These are phyloP conservation scores for Leptosomus discolor DNA, from an alignment of 2,113 vertebrate genomes.

Conservation along the genomic window DNA sequence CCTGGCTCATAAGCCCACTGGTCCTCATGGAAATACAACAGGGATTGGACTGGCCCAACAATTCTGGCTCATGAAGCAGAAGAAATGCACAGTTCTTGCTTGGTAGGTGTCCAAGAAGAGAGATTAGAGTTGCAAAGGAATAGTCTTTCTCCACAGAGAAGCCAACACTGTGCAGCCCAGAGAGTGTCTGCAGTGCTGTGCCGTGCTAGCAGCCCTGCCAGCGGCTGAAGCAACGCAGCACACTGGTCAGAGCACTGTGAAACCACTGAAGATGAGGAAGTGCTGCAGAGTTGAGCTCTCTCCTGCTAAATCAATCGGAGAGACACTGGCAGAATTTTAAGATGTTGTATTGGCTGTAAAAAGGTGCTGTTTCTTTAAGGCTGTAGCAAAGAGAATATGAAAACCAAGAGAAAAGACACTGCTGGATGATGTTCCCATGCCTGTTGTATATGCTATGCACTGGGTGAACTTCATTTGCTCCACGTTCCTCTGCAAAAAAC, in stretches of 20 bases:
- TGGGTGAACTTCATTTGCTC: neutral
- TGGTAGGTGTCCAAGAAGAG: neutral
- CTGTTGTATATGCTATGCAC: neutral
- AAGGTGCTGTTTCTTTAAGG: fast-evolving
- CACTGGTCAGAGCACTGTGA: neutral
- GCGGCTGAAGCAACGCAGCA: neutral
- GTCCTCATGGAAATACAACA: neutral
- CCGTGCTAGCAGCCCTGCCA: neutral
- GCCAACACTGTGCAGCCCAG: neutral
- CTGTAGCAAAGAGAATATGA: neutral
- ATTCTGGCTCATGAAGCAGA: neutral
- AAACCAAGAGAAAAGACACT: neutral
- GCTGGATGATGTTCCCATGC: neutral
- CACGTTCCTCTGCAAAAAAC: neutral
- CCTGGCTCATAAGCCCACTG: neutral
- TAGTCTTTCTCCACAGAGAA: neutral
- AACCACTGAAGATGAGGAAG: neutral
- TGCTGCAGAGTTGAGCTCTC: neutral
- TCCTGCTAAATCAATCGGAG: neutral
- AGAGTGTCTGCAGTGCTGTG: neutral
- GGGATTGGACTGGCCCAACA: too few relatives aligned
- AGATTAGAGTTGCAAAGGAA: neutral
- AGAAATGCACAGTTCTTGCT: neutral
- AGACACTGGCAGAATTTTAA: neutral
- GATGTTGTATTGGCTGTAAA: neutral